Evolutionary conservation across 2,113 vertebrate genomes (phyloP), one percentile per base, ranked within the genome.

Genomic region (Copsychus sechellarum): DNA sequence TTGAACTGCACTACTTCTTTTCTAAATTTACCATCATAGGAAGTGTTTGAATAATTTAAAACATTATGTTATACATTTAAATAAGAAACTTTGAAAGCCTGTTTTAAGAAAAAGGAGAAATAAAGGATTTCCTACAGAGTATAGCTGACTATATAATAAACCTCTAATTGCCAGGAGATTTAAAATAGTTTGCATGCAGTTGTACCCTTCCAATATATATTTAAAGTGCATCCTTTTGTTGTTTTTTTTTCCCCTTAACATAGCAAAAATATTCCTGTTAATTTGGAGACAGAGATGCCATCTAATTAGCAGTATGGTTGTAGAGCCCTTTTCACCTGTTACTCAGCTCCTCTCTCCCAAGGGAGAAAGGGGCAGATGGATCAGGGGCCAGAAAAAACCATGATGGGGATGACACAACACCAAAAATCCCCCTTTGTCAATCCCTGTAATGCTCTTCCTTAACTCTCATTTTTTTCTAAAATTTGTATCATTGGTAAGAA

Each of bases 31-130:
- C 53, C 26, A 74, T 85, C 65, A 40, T 1, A 72, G 7, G 54
- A 90, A 86, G 31, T 8, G 4, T 90, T 42, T 80, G n/a, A 92
- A 70, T 62, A 9, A 92, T 90, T 96, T 84, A 79, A 81, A 88
- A 86, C n/a, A 53, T 25, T 25, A 60, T 48, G 47, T 16, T 70
- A 24, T 57, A 40, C 40, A 81, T 92, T 91, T 88, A 90, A 89
- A 92, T 60, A 90, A 69, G 14, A 66, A 88, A 65, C 28, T 84
- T 0, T 53, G 38, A 91, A 92, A 90, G 18, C 6, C 57, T 65
- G 3, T 31, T 73, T 53, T 11, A 76, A 81, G 50, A 51, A 28
- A 51, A 15, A 51, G 58, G 24, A 69, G 56, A 94, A 83, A 81
- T 26, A 95, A 86, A 90, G 43, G 14, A 65, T 64, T 91, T 79